Base-by-base conservation (phyloP, 2,888 invertebrate species). In the Heliconius charithonia region DNA sequence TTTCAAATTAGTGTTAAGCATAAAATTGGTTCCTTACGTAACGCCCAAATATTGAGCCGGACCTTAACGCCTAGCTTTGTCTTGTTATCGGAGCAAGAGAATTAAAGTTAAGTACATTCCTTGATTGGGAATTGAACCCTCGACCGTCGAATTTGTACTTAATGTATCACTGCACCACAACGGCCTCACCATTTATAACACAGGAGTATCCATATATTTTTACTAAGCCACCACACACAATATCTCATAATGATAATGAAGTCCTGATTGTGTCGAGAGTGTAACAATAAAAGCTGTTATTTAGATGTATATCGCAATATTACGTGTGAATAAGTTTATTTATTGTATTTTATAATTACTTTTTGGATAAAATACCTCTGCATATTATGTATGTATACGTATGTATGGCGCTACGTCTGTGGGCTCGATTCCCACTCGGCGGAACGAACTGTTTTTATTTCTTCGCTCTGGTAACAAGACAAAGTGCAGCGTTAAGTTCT, bases 311-410 rank as follows among this genome's bases (percentile, higher is more conserved):
- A 81, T 79, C 80, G 56, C 37, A 66, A 62, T 75, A 77, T 79
- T 51, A 81, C 77, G 80, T 81, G 79, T 71, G 77, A 81, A 81
- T 75, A 78, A 69, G 69, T 62, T 75, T 72, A 75, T 81, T 81
- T 81, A 79, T 79, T 37, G 56, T 67, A 62, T 67, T 81, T 76
- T 78, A 76, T 76, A 65, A 75, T 76, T 80, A 73, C 69, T 72
- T 63, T 75, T 74, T 37, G 72, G 32, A 29, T 29, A 29, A 27
- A 70, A 76, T 69, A 45, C 2, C 41, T 69, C 16, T 27, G 19
- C 41, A 45, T n/a, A 59, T 59, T 12, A 59, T 12, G 22, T 59
- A 59, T 12, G 59, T 59, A n/a, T 59, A 12, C 22, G 19, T 19
- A 59, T n/a, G n/a, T n/a, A n/a, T n/a, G n/a, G 0, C 10, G 22